Evolutionary conservation across 2,888 invertebrate species (phyloP), one percentile per base, ranked within the genome.

Genomic region (Matsumyia berberina): DNA sequence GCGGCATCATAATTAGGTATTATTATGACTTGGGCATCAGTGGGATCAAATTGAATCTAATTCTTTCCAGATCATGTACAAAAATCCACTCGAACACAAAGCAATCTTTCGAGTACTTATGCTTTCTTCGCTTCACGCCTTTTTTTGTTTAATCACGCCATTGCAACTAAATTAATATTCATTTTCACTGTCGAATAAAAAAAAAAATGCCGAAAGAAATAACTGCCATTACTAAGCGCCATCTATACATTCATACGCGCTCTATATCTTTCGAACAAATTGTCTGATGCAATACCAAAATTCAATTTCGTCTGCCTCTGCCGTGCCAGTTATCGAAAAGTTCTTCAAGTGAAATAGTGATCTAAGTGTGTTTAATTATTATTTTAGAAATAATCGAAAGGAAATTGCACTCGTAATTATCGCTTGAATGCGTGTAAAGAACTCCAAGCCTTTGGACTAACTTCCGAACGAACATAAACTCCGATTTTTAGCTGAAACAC

Each of bases 281-380:
- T 79, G 78, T 83, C 78, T 83, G 83, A 83, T 79, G 83, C 83
- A 83, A 83, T 83, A 62, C 42, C 8, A 49, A 73, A 51, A 60
- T 77, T 67, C 60, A 72, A 60, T 69, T 69, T 51, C 67, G 46
- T 78, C 67, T 64, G 55, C 39, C 7, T 78, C 67, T 64, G 55
- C 39, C 7, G 12, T 17, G 31, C 6, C 37, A 19, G 46, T 49
- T 39, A 60, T 83, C 73, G 67, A 73, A 57, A 73, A 78, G 66
- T 77, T 67, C 31, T 42, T 67, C 60, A 78, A 62, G 37, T 33
- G 37, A 67, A 53, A 60, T 44, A 57, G 49, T 67, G 11, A 42
- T 44, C 57, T 9, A 53, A 60, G 57, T 64, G 67, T 62, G 17
- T 58, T 76, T 70, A 62, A 42, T 37, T 35, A 49, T 58, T 42